These are phyloP conservation scores for Charina bottae DNA, from an alignment of 2,113 vertebrate genomes.

Conservation along the genomic window DNA sequence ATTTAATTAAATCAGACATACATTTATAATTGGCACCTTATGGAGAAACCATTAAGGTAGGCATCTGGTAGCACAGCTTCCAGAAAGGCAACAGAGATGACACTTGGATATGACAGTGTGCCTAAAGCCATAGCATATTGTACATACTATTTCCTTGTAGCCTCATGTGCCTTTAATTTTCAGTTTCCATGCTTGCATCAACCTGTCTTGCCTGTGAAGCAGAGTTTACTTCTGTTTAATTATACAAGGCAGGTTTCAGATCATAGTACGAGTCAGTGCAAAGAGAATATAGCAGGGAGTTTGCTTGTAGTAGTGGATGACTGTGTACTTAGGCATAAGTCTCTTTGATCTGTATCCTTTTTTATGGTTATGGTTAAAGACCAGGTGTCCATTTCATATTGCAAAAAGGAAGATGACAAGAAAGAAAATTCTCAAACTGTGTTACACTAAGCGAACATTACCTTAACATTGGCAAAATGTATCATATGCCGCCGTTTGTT, in stretches of 20 bases:
- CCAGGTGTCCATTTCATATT: too few relatives aligned
- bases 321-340: not conserved
- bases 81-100: not conserved
- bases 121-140: not conserved
- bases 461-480: too few relatives aligned
- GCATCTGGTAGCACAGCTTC: not conserved
- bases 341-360: not conserved
- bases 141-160: not conserved
- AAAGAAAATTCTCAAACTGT: too few relatives aligned
- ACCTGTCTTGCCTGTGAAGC: not conserved
- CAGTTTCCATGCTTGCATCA: not conserved
- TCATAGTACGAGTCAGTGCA: too few relatives aligned
- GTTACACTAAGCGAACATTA: too few relatives aligned
- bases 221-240: not conserved
- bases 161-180: not conserved
- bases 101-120: not conserved
- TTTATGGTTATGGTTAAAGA: not conserved
- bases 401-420: too few relatives aligned
- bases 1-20: not conserved
- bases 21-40: not conserved
- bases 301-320: not conserved
- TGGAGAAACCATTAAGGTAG: not conserved
- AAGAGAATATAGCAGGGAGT: not conserved
- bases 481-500: too few relatives aligned
- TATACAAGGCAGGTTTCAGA: not conserved